phyloP scores from a whole-genome alignment of 2,113 vertebrate species.

The Ictalurus punctatus region DNA sequence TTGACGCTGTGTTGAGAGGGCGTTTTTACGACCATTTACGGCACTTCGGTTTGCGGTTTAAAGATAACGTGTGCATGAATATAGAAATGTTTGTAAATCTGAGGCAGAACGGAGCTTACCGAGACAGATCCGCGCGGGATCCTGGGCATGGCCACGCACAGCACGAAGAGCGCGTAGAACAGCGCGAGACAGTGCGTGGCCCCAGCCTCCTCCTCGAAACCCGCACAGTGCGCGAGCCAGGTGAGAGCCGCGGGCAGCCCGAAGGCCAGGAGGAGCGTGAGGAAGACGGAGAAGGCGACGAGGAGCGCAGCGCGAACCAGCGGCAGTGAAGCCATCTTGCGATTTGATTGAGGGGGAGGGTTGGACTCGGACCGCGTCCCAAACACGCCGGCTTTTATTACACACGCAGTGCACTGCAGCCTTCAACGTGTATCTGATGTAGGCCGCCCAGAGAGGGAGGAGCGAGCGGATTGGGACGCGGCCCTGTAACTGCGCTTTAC shows the following conservation, averaged over 20 bases:
- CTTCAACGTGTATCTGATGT: neutral
- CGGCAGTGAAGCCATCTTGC: conserved; percentile 65
- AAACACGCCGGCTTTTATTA: neutral
- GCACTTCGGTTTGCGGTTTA: too few species aligned
- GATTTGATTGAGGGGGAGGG: conserved; percentile 41
- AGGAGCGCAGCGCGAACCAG: conserved; percentile 49
- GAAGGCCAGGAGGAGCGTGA: conserved; percentile 73
- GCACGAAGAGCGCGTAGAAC: conserved; percentile 69
- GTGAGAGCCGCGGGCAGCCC: conserved; percentile 70
- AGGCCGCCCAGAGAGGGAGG: neutral
- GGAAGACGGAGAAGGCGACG: conserved; percentile 64
- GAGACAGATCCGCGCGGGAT: conserved; percentile 73
- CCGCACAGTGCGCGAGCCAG: conserved; percentile 55
- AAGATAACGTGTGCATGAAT: too few species aligned
- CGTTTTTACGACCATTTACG: too few species aligned
- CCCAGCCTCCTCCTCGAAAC: conserved; percentile 67
- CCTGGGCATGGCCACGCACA: conserved; percentile 69
- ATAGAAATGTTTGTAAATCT: too few species aligned
- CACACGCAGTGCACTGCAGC: neutral
- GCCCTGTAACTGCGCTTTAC: neutral
- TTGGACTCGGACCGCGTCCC: neutral
- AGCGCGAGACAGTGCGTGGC: conserved; percentile 70
- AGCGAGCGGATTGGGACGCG: neutral
- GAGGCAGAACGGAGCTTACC: conserved; percentile 59
- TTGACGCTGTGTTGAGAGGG: fast-evolving